Evolutionary conservation across 2,113 vertebrate species (phyloP).

Genomic region (Erythrocercus mccallii): DNA sequence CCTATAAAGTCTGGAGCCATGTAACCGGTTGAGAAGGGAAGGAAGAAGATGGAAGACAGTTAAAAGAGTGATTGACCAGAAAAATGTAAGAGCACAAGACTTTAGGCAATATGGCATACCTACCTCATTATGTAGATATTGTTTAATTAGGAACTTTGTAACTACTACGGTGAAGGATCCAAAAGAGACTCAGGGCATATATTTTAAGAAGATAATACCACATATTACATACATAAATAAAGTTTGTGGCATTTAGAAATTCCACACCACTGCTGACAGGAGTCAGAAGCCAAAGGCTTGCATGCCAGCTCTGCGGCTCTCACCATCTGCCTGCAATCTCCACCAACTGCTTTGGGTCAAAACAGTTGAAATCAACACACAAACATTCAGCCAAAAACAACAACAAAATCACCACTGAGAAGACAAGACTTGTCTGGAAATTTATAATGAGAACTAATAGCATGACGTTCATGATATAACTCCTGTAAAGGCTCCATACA

Average conservation of each 20-base stretch:
- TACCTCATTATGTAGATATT: constrained; percentile 4
- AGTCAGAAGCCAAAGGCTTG: not conserved
- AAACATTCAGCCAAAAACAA: not conserved
- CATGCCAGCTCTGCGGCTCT: not conserved
- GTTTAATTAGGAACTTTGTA: constrained; percentile 18
- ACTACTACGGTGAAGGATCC: not conserved
- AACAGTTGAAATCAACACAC: not conserved
- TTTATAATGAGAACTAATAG: not conserved
- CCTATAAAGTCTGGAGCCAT: not conserved
- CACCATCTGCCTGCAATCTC: not conserved
- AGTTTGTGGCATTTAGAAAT: constrained; percentile 6
- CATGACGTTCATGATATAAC: not conserved
- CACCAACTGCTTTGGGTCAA: not conserved
- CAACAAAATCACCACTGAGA: not conserved
- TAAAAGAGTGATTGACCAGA: not conserved
- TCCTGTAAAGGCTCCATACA: not conserved
- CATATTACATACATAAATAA: constrained; percentile 5
- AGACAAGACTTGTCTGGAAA: not conserved
- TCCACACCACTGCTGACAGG: not conserved
- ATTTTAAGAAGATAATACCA: not conserved
- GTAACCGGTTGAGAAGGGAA: not conserved
- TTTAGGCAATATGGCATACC: not conserved
- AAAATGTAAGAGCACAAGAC: not conserved
- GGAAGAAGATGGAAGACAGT: not conserved
- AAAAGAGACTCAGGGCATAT: constrained; percentile 1